These are phyloP conservation scores for Heteropelma amictum DNA, from an alignment of 2,888 invertebrate genomes.

Conservation along the genomic window DNA sequence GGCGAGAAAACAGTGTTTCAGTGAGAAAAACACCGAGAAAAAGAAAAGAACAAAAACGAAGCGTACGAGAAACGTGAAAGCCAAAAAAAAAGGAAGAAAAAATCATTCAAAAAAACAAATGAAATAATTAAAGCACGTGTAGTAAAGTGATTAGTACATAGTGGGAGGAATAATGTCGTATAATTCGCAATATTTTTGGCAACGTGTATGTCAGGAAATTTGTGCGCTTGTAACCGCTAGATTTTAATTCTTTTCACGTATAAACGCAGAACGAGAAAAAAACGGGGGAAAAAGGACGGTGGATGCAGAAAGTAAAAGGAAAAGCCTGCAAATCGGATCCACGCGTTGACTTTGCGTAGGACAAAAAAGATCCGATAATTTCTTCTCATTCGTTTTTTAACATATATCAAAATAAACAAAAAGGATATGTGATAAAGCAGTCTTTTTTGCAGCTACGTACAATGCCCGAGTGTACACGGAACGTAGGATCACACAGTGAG, in stretches of 20 bases:
- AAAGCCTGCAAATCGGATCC: slow-evolving; percentile 8
- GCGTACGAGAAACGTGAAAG: slow-evolving; percentile 32
- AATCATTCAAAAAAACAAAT: slow-evolving; percentile 52
- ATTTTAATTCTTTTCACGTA: slow-evolving; percentile 42
- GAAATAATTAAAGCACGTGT: slow-evolving; percentile 56
- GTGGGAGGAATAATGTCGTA: slow-evolving; percentile 33
- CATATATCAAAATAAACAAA: too few relatives aligned
- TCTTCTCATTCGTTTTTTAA: too few relatives aligned
- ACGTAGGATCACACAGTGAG: slow-evolving; percentile 1
- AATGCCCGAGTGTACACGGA: neutral
- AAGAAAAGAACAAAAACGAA: slow-evolving; percentile 1
- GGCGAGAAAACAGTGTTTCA: slow-evolving; percentile 4
- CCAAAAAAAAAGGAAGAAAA: slow-evolving; percentile 60
- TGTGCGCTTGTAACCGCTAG: slow-evolving; percentile 52
- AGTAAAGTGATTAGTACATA: slow-evolving; percentile 49
- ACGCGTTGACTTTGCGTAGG: slow-evolving; percentile 6
- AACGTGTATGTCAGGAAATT: slow-evolving; percentile 45
- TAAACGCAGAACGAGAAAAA: neutral
- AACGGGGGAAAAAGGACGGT: neutral
- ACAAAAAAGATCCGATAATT: too few relatives aligned
- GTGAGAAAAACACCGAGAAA: slow-evolving; percentile 24
- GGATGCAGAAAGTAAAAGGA: neutral
- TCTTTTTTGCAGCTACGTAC: slow-evolving; percentile 17
- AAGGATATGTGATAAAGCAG: too few relatives aligned
- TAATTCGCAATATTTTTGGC: slow-evolving; percentile 49